These are phyloP conservation scores for Bettongia penicillata DNA, from an alignment of 2,113 vertebrate genomes.

Conservation along the genomic window DNA sequence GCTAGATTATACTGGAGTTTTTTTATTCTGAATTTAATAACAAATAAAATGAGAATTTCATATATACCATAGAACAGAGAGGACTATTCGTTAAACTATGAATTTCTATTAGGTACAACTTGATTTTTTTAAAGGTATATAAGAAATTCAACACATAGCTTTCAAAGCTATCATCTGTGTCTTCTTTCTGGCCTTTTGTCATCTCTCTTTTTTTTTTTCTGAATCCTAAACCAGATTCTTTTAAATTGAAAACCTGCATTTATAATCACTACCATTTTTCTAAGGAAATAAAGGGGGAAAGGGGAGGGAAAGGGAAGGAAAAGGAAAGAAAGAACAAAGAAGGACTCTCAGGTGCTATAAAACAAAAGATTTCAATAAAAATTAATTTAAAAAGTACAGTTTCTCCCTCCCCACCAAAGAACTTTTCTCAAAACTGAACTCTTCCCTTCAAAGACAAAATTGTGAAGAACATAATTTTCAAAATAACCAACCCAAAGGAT, in stretches of 20 bases:
- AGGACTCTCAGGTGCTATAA: not conserved
- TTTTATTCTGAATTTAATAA: not conserved
- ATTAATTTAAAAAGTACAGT: not conserved
- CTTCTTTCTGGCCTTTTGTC: not conserved
- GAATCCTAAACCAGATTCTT: not conserved
- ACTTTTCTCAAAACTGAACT: not conserved
- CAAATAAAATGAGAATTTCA: not conserved
- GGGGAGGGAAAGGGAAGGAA: not conserved
- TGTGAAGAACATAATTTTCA: not conserved
- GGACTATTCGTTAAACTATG: not conserved
- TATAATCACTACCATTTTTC: conserved; percentile 43
- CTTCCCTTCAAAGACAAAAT: not conserved
- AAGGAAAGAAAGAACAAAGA: not conserved
- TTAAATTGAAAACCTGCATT: conserved; percentile 46
- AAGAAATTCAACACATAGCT: not conserved
- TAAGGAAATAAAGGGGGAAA: conserved; percentile 27
- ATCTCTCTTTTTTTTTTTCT: not conserved
- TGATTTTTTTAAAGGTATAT: not conserved
- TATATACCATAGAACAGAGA: not conserved
- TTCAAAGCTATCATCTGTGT: not conserved
- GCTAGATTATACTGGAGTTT: conserved; percentile 7
- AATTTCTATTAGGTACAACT: not conserved
- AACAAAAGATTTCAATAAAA: not conserved
- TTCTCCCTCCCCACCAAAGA: not conserved
- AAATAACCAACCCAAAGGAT: not conserved